These are phyloP conservation scores for Phalacrocorax brasilianus DNA, from an alignment of 2,113 vertebrate species.

Conservation along the genomic window DNA sequence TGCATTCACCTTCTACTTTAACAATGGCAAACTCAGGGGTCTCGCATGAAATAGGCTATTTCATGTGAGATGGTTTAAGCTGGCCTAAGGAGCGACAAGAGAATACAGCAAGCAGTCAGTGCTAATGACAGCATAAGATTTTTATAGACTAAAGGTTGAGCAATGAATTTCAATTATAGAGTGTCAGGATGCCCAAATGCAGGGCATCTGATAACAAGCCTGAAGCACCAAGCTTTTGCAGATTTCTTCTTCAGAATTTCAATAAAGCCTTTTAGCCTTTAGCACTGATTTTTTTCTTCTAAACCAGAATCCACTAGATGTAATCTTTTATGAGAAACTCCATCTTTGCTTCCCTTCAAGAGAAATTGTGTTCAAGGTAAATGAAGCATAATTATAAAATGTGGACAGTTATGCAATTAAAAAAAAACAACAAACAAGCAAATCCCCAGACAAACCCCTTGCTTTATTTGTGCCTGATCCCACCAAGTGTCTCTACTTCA, in stretches of 20 bases:
- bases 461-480: background rate
- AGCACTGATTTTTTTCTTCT: conserved; percentile 24
- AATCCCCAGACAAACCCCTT: background rate
- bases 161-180: conserved; percentile 78
- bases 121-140: conserved; percentile 69
- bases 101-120: conserved; percentile 62
- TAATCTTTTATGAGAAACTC: conserved; percentile 61
- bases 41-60: conserved; percentile 69
- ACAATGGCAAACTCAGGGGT: conserved; percentile 45
- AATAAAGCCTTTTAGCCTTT: conserved; percentile 69
- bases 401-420: background rate
- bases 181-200: conserved; percentile 71
- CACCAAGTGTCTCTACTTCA: background rate
- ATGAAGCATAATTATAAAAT: conserved; percentile 43
- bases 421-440: background rate
- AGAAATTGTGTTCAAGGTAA: conserved; percentile 49
- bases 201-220: conserved; percentile 72
- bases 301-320: conserved; percentile 50
- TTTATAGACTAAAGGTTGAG: conserved; percentile 74
- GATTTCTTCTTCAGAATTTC: conserved; percentile 71
- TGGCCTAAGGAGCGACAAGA: conserved; percentile 67
- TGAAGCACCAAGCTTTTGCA: conserved; percentile 57
- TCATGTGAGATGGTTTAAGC: conserved; percentile 63
- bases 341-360: conserved; percentile 52
- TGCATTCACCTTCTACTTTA: conserved; percentile 47